Evolutionary conservation across 2,797 vertebrate genomes (phyloP), one percentile per base, ranked within the genome.

Genomic region (Tangara arthus): DNA sequence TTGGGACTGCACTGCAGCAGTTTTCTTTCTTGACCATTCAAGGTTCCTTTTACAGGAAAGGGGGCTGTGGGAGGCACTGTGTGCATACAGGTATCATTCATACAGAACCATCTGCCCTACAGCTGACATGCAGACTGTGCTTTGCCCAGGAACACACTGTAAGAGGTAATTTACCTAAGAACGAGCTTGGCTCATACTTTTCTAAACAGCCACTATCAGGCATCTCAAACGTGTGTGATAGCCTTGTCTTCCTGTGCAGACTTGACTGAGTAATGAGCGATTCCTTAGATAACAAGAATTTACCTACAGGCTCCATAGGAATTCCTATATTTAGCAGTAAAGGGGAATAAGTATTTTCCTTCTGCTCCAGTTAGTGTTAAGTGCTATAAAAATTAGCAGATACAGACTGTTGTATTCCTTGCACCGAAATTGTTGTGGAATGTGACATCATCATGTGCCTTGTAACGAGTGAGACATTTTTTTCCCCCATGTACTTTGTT

Each of bases 331-430:
- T 82, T 78, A 87, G 84, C 53, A 92, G 55, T 63, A 95, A 91
- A 94, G 42, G 64, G 72, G 82, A 65, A 46, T 82, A 83, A 34
- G 65, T 88, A 64, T 84, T 94, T 95, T 95, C 23, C 61, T 97
- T 97, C 96, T 95, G 96, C 97, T 97, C 93, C 79, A 97, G 84
- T 97, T 96, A 93, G 82, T 95, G 78, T 66, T 20, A 46, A 94
- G 81, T 89, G 53, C 84, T 94, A 90, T 32, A 84, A 89, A 95
- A 89, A 96, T 89, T 92, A 96, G 94, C 86, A 83, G 65, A 87
- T 82, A 90, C 19, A 91, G 85, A 95, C 64, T 81, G 49, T 11
- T 89, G 39, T 47, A 72, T 72, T 95, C 71, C 63, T 92, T 89
- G 75, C 41, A 64, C 65, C 30, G 89, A 42, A 79, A 68, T 94